Conservation (phyloP, 2,888 invertebrate genomes). For the Athrips mouffetella region DNA sequence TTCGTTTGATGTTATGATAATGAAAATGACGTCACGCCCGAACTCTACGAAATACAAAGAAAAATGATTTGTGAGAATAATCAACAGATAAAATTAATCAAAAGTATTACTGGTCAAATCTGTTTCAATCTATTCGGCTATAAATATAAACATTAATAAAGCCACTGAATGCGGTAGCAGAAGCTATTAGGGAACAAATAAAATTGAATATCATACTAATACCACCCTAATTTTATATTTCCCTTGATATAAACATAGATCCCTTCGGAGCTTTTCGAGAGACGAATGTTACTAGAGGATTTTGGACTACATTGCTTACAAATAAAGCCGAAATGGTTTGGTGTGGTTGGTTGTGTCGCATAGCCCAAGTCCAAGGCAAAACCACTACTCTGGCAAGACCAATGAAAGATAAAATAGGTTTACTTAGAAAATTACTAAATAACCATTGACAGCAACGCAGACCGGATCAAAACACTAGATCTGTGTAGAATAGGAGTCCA, state of each 20-base stretch:
- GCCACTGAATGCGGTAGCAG: neutral
- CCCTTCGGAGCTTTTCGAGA: neutral
- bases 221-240: neutral
- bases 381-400: neutral
- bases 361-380: no score
- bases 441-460: no score
- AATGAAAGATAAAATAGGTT: no score
- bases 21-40: no score
- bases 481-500: no score
- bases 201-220: slow-evolving; percentile 3
- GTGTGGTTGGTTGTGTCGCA: no score
- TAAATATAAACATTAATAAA: slow-evolving; percentile 2
- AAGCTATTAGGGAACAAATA: slow-evolving; percentile 4
- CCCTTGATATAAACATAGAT: slow-evolving; percentile 7
- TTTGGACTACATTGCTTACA: neutral
- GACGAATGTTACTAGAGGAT: neutral
- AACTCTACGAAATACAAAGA: no score
- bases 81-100: slow-evolving; percentile 3
- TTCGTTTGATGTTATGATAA: no score
- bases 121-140: neutral
- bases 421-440: no score
- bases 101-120: neutral
- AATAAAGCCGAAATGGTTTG: neutral
- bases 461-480: no score
- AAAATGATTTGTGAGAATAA: no score